These are phyloP conservation scores for Molossus molossus DNA, from an alignment of 2,797 vertebrate genomes.

Conservation along the genomic window DNA sequence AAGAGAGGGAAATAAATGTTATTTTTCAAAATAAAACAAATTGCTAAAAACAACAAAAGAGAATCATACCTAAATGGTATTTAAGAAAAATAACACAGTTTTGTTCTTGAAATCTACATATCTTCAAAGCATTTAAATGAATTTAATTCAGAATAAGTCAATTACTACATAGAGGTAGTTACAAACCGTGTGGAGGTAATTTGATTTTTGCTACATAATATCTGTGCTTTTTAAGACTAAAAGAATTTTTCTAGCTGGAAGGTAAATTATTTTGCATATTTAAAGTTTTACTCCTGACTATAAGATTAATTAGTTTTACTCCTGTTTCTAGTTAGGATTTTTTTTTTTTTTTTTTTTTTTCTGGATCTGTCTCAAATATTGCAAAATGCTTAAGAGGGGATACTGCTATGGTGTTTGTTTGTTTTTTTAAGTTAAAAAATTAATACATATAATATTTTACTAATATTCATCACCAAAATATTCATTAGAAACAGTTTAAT, in stretches of 20 bases:
- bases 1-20: conserved; percentile 37
- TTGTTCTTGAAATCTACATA: background rate
- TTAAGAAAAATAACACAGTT: conserved; percentile 57
- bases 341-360: conserved; percentile 20
- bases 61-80: conserved; percentile 32
- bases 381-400: conserved; percentile 25
- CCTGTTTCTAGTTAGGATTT: conserved; percentile 56
- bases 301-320: conserved; percentile 68
- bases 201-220: conserved; percentile 41
- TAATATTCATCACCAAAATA: conserved; percentile 56
- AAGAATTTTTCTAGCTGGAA: conserved; percentile 62
- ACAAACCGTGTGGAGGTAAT: conserved; percentile 17
- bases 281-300: conserved; percentile 39
- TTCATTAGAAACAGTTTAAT: conserved; percentile 30
- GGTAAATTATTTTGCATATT: conserved; percentile 45
- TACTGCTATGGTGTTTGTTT: background rate
- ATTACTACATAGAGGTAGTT: background rate
- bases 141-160: conserved; percentile 65
- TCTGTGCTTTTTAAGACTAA: conserved; percentile 56
- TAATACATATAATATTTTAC: conserved; percentile 53
- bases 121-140: conserved; percentile 38
- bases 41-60: conserved; percentile 46
- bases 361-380: conserved; percentile 63
- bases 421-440: conserved; percentile 65
- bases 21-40: conserved; percentile 68